Conservation (phyloP, 2,888 invertebrate genomes). For the Chrysomela aeneicollis region DNA sequence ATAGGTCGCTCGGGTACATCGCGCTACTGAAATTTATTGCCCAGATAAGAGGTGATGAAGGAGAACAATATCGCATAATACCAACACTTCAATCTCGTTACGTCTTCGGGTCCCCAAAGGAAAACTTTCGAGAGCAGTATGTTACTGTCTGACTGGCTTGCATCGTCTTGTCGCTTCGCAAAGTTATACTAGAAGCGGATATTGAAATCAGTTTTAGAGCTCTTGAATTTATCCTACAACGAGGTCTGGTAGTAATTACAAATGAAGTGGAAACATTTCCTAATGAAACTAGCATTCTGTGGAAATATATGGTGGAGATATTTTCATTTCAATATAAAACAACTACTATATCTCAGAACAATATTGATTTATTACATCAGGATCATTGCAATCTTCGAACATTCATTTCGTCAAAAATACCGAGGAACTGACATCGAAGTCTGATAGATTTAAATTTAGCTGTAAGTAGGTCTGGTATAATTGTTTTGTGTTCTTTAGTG, state of each 20-base stretch:
- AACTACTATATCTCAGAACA: too few relatives aligned
- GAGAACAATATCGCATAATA: slow-evolving; percentile 34
- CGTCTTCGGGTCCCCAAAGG: slow-evolving; percentile 22
- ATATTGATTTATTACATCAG: too few relatives aligned
- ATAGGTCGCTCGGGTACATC: slow-evolving; percentile 19
- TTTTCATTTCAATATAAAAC: too few relatives aligned
- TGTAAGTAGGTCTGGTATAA: too few relatives aligned
- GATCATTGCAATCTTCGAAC: too few relatives aligned
- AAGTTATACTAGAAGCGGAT: not conserved
- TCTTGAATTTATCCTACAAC: not conserved
- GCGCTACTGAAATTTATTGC: slow-evolving; percentile 27
- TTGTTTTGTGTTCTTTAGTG: too few relatives aligned
- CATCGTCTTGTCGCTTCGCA: not conserved
- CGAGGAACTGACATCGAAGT: too few relatives aligned
- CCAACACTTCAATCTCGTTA: slow-evolving; percentile 35
- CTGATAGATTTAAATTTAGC: too few relatives aligned
- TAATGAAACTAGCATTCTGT: too few relatives aligned
- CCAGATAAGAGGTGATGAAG: slow-evolving; percentile 33
- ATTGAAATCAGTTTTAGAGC: not conserved
- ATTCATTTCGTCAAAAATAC: too few relatives aligned
- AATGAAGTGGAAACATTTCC: too few relatives aligned
- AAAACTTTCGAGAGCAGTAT: slow-evolving; percentile 28
- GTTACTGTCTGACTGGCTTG: slow-evolving; percentile 20
- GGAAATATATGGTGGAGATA: too few relatives aligned
- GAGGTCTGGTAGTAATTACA: not conserved